Evolutionary conservation across 2,797 vertebrate genomes (phyloP).

Genomic region (Fistularia commersonii): DNA sequence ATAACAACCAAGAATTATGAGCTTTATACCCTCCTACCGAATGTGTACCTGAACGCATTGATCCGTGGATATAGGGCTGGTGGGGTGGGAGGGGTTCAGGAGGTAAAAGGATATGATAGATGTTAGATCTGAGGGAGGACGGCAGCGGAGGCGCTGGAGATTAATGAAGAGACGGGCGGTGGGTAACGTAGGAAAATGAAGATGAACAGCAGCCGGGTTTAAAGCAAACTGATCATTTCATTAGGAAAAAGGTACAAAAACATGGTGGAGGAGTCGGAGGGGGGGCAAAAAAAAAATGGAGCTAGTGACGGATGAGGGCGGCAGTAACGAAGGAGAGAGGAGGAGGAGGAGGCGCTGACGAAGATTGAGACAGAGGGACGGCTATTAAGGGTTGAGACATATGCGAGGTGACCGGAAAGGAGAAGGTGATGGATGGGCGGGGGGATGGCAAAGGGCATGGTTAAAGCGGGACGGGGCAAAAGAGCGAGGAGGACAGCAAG

Average conservation of each 20-base stretch:
- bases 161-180: conserved; percentile 54
- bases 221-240: conserved; percentile 52
- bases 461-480: conserved; percentile 5
- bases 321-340: conserved; percentile 24
- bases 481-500: conserved; percentile 21
- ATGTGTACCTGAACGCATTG: too few relatives aligned
- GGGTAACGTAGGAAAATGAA: conserved; percentile 53
- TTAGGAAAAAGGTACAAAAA: conserved; percentile 53
- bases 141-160: conserved; percentile 50
- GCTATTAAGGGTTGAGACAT: conserved; percentile 66
- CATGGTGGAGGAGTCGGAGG: conserved; percentile 19
- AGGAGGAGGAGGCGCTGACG: conserved; percentile 47
- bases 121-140: conserved; percentile 47
- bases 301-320: conserved; percentile 34
- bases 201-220: conserved; percentile 45
- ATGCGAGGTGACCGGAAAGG: conserved; percentile 55
- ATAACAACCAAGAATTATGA: too few relatives aligned
- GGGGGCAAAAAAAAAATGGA: conserved; percentile 12
- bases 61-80: too few relatives aligned
- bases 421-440: conserved; percentile 67
- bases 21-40: too few relatives aligned
- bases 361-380: conserved; percentile 51
- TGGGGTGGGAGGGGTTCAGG: too few relatives aligned
- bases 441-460: conserved; percentile 25
- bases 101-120: conserved; percentile 1